A percentile compares a stretch with the other conserved stretches of the same genome.
Evolutionary conservation across 1,140 invertebrate genomes (phyloP).

Genomic region (Apolygus lucorum): DNA sequence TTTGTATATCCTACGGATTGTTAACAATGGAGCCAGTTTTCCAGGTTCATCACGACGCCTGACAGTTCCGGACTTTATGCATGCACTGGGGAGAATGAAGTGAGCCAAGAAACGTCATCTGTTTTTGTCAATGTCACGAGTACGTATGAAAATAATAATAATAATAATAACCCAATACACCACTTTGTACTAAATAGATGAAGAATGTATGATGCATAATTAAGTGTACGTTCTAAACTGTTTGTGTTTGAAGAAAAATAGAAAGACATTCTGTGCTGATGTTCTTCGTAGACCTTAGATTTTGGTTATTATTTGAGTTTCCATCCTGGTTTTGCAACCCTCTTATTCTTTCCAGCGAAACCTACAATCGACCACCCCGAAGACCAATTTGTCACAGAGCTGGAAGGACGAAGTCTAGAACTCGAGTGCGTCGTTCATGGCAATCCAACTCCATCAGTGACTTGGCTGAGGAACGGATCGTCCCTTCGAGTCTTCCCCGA

Average conservation of each 20-base stretch:
- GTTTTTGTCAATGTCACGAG: conserved; percentile 20
- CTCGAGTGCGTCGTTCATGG: conserved; percentile 29
- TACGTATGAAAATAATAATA: no score
- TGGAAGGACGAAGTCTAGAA: conserved; percentile 19
- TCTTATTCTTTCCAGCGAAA: neutral
- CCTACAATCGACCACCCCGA: conserved; percentile 28
- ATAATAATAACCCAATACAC: no score
- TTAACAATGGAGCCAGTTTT: conserved; percentile 7
- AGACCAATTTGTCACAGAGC: conserved; percentile 24
- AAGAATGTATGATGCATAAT: no score
- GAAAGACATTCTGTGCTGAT: no score
- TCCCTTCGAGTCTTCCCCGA: neutral
- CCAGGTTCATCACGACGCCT: conserved; percentile 20
- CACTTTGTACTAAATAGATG: no score
- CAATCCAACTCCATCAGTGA: conserved; percentile 27
- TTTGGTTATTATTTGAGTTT: no score
- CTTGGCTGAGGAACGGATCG: conserved; percentile 30
- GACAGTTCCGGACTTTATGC: conserved; percentile 30
- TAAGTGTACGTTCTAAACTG: no score
- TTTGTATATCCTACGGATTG: no score
- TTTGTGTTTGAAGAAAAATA: no score
- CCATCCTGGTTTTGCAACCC: no score
- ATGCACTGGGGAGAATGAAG: conserved; percentile 28
- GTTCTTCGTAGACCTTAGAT: no score
- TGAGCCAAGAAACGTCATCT: conserved; percentile 14